Conservation (phyloP, 2,113 vertebrate species). For the Lepisosteus oculatus region DNA sequence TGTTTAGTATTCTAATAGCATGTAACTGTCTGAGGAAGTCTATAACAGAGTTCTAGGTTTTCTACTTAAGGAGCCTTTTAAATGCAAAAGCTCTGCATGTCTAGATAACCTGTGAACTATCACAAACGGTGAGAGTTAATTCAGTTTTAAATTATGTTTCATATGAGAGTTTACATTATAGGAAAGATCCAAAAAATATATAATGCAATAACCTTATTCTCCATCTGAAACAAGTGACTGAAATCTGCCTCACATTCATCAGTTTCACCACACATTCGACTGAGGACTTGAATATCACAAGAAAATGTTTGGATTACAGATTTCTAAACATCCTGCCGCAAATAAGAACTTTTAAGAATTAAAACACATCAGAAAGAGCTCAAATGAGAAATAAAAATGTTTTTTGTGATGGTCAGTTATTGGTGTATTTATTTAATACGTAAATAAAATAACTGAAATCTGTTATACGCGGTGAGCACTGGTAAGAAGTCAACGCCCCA, state of each 20-base stretch:
- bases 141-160: background rate
- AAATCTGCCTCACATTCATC: background rate
- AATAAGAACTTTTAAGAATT: too few relatives aligned
- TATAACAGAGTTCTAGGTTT: background rate
- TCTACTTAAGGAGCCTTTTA: background rate
- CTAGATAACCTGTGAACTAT: background rate
- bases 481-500: too few relatives aligned
- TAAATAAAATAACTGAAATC: too few relatives aligned
- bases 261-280: background rate
- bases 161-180: background rate
- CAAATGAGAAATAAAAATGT: too few relatives aligned
- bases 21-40: conserved; percentile 13
- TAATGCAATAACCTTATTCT: background rate
- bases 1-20: background rate
- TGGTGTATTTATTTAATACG: too few relatives aligned
- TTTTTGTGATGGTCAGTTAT: too few relatives aligned
- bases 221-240: background rate
- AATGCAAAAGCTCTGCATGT: background rate
- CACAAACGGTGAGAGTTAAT: background rate
- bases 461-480: too few relatives aligned
- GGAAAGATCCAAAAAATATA: background rate
- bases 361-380: too few relatives aligned
- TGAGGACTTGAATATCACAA: background rate
- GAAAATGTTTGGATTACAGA: too few relatives aligned
- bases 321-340: too few relatives aligned